These are phyloP conservation scores for Pterocles burchelli DNA, from an alignment of 2,113 vertebrate species.

Conservation along the genomic window DNA sequence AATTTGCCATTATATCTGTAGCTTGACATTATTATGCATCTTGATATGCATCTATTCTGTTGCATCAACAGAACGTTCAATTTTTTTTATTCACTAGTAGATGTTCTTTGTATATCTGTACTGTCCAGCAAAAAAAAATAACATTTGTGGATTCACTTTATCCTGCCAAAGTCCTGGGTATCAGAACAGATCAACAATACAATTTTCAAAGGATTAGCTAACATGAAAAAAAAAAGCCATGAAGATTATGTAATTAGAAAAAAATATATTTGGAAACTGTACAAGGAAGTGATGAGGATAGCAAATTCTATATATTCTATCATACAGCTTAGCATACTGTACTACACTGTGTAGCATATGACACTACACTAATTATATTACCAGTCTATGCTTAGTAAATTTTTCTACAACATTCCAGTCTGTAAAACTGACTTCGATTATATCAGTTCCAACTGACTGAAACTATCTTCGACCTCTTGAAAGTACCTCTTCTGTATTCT, in stretches of 20 bases:
- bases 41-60: background rate
- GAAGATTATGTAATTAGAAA: background rate
- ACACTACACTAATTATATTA: background rate
- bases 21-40: background rate
- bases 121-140: background rate
- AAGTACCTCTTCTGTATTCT: background rate
- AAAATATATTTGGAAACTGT: background rate
- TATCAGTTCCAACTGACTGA: background rate
- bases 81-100: background rate
- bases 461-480: background rate
- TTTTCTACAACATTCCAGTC: background rate
- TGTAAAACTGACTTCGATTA: background rate
- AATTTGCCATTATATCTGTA: background rate
- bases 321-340: background rate
- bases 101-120: accelerated
- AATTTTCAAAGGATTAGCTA: background rate
- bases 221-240: background rate
- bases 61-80: background rate
- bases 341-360: too few relatives aligned
- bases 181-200: background rate
- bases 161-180: background rate
- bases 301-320: background rate
- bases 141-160: background rate
- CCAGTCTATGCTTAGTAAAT: background rate
- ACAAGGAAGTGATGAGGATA: background rate